Conservation (phyloP, 2,797 vertebrate species). For the Arrhamphus sclerolepis region DNA sequence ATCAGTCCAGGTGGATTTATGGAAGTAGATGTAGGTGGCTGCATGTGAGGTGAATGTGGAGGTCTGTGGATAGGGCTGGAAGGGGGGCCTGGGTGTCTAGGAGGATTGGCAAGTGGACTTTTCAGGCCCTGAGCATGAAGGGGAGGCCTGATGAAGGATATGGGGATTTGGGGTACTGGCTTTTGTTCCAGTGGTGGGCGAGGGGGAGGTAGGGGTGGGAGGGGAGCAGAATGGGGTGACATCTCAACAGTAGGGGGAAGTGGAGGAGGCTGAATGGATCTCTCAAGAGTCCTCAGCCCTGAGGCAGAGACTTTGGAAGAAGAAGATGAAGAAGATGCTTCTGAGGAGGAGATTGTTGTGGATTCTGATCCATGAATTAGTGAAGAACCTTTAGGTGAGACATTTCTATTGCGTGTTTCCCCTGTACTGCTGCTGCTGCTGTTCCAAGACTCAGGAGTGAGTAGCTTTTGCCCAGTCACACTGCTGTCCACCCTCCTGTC, state of each 20-base stretch:
- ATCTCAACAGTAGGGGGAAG: constrained; percentile 70
- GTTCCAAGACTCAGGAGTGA: constrained; percentile 99
- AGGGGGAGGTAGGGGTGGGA: constrained; percentile 80
- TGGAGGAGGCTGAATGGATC: constrained; percentile 81
- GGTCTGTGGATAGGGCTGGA: constrained; percentile 93
- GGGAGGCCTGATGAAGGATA: constrained; percentile 90
- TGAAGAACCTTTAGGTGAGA: constrained; percentile 88
- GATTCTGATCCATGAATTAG: constrained; percentile 77
- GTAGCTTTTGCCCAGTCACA: constrained; percentile 86
- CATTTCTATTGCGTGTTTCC: constrained; percentile 81
- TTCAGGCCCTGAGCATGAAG: constrained; percentile 92
- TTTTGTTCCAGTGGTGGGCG: constrained; percentile 89
- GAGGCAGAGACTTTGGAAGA: constrained; percentile 87
- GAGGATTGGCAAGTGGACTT: constrained; percentile 86
- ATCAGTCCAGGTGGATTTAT: constrained; percentile 87
- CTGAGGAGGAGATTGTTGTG: constrained; percentile 87
- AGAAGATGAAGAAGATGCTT: constrained; percentile 84
- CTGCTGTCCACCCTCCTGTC: constrained; percentile 87
- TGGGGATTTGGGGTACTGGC: constrained; percentile 90
- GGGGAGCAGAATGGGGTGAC: constrained; percentile 76
- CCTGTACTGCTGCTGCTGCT: constrained; percentile 64
- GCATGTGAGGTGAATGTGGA: constrained; percentile 72
- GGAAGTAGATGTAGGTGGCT: constrained; percentile 61
- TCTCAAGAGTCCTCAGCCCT: constrained; percentile 84
- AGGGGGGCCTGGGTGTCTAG: constrained; percentile 82